Evolutionary conservation across 2,797 vertebrate species (phyloP), one percentile per base, ranked within the genome.

Genomic region (Potorous gilbertii): DNA sequence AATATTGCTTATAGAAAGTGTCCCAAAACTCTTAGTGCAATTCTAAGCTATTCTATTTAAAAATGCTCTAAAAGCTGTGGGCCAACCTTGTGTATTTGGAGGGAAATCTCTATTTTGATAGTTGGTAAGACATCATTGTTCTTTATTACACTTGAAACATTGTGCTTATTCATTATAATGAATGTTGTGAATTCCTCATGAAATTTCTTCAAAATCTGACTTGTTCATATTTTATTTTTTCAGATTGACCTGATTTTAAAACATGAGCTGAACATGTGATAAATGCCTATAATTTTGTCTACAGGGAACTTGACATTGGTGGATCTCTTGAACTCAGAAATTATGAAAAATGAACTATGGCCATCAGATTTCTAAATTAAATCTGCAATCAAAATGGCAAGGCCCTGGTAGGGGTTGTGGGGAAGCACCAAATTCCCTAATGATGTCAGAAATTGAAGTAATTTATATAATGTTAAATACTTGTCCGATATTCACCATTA

Each of bases 1-100:
- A 27, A 96, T 50, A 3, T 95, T 96, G 95, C 40, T 92, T 74
- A 92, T 91, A 6, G 5, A 18, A 74, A 1, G 14, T n/a, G 0
- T 74, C 34, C 5, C 34, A 74, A n/a, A n/a, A 74, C 16, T n/a
- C 34, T 18, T 74, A 74, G 5, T 74, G 62, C 14, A 74, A 5
- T 74, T 74, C 34, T 74, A 74, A 59, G 5, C 4, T 40, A 74
- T 18, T 74, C 0, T 34, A 66, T 5, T 66, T 66, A 66, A 66
- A n/a, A 66, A 5, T 16, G 62, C 62, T n/a, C 13, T n/a, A 66
- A 74, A n/a, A 74, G 14, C 21, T 74, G n/a, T n/a, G 62, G 62
- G 34, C n/a, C 5, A n/a, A 21, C 59, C 31, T 62, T 34, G 31
- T n/a, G 21, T 74, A 74, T 74, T 74, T 74, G 14, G 1, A 31